Conservation (phyloP, 2,888 invertebrate genomes). For the Perdita meconis region DNA sequence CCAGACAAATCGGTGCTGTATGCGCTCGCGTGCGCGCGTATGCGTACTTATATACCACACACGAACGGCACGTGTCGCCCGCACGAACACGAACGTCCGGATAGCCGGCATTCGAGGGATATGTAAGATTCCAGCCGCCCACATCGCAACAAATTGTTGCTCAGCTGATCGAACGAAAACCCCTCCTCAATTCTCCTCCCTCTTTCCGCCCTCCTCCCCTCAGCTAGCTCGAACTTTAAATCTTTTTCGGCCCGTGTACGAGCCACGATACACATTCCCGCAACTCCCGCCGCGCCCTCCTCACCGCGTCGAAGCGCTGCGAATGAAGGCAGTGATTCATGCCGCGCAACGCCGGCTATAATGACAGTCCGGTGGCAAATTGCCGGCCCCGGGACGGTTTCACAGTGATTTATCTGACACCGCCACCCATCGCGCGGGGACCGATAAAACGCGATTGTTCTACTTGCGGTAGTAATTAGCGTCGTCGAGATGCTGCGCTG, state of each 20-base stretch:
- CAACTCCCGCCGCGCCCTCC: no score
- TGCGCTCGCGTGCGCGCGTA: background rate
- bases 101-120: constrained; percentile 66
- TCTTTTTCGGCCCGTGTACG: constrained; percentile 31
- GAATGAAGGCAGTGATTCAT: constrained; percentile 62
- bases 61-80: constrained; percentile 55
- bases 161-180: constrained; percentile 69
- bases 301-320: constrained; percentile 16
- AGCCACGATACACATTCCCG: constrained; percentile 58
- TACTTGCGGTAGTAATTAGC: constrained; percentile 40
- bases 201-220: background rate
- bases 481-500: background rate
- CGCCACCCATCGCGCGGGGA: constrained; percentile 58
- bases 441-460: constrained; percentile 54
- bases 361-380: constrained; percentile 70
- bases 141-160: constrained; percentile 72
- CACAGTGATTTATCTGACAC: constrained; percentile 68
- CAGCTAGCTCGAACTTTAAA: constrained; percentile 57
- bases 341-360: constrained; percentile 55
- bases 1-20: constrained; percentile 63
- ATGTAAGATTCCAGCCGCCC: constrained; percentile 73
- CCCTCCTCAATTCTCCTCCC: no score
- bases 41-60: background rate
- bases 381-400: constrained; percentile 59
- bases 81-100: constrained; percentile 19